These are phyloP conservation scores for Brachyhypopomus gauderio DNA, from an alignment of 2,113 vertebrate species.

Conservation along the genomic window DNA sequence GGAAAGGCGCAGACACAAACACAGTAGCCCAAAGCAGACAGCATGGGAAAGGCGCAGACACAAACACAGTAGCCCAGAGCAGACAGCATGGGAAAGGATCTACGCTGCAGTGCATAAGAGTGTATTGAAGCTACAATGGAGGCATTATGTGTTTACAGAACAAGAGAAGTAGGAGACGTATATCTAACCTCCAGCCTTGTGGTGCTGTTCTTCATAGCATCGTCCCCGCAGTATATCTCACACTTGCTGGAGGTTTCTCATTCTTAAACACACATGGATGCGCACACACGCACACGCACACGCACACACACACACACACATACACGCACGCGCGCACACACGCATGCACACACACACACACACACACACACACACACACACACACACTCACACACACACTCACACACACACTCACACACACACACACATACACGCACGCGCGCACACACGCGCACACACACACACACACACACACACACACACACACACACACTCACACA, in stretches of 20 bases:
- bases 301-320: not conserved
- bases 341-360: not conserved
- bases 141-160: slow-evolving; percentile 10
- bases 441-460: not conserved
- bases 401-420: too few species aligned
- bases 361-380: not conserved
- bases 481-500: not conserved
- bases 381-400: too few species aligned
- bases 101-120: slow-evolving; percentile 34
- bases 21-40: slow-evolving; percentile 43
- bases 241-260: slow-evolving; percentile 11
- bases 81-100: slow-evolving; percentile 32
- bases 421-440: too few species aligned
- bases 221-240: slow-evolving; percentile 36
- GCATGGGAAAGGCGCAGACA: slow-evolving; percentile 36
- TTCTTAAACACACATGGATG: not conserved
- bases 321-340: not conserved
- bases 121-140: slow-evolving; percentile 38
- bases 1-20: too few species aligned
- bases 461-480: not conserved
- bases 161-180: not conserved
- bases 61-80: slow-evolving; percentile 45
- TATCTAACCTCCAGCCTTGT: slow-evolving; percentile 39
- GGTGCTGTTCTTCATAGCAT: slow-evolving; percentile 50
- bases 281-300: not conserved